Percentiles rank a stretch among this genome's conserved stretches.
Conservation (phyloP, 2,797 vertebrate species). For the Darevskia nairensis region DNA sequence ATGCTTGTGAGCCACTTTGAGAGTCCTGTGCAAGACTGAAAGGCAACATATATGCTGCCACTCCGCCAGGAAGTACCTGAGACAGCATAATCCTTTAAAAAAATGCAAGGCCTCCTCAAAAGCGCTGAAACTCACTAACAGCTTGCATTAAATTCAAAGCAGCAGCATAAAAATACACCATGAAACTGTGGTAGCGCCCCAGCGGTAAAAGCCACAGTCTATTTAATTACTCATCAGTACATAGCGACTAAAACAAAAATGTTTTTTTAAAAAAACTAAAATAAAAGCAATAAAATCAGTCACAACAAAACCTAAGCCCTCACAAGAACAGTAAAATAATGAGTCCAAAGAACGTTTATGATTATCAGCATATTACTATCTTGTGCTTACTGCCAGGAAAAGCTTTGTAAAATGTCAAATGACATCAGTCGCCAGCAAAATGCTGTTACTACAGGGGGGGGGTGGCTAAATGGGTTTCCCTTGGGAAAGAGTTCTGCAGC, state of each 20-base stretch:
- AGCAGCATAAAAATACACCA: background rate
- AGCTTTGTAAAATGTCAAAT: background rate
- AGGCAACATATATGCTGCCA: background rate
- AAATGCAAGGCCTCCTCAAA: background rate
- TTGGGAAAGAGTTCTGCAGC: background rate
- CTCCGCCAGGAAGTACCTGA: background rate
- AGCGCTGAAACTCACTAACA: background rate
- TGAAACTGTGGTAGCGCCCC: background rate
- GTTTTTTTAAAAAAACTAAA: background rate
- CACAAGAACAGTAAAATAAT: background rate
- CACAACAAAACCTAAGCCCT: background rate
- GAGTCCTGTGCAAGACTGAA: background rate
- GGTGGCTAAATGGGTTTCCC: background rate
- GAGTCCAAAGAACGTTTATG: background rate
- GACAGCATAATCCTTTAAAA: background rate
- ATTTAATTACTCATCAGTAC: background rate
- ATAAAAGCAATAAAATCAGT: background rate
- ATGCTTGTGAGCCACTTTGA: background rate
- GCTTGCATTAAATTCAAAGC: background rate
- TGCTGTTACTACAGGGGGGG: background rate
- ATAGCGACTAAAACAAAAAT: background rate
- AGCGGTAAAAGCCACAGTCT: background rate
- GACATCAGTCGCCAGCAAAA: background rate
- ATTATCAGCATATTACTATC: background rate
- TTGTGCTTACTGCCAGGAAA: background rate